These are phyloP conservation scores for Lordiphosa clarofinis DNA, from an alignment of 1,140 invertebrate species.

Conservation along the genomic window DNA sequence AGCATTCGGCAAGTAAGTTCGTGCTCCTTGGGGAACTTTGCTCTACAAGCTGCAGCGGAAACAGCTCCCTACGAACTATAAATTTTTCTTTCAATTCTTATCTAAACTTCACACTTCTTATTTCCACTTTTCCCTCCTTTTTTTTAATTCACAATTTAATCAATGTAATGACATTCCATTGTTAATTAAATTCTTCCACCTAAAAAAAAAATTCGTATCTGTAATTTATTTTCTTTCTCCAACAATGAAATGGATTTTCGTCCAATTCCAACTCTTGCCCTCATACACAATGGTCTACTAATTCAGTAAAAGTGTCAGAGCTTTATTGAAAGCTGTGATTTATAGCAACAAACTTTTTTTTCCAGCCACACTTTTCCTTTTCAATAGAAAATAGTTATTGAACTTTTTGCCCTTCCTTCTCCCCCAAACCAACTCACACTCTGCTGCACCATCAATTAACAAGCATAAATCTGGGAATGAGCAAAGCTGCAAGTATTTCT, in stretches of 20 bases:
- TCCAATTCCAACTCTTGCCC: neutral
- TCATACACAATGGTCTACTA: constrained; percentile 7
- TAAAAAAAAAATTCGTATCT: too few species aligned
- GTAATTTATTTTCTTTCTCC: constrained; percentile 6
- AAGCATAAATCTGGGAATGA: constrained; percentile 15
- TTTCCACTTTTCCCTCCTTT: too few species aligned
- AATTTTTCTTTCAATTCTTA: too few species aligned
- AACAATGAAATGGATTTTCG: constrained; percentile 2
- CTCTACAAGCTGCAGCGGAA: too few species aligned
- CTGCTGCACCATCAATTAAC: constrained; percentile 35
- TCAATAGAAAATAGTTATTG: constrained; percentile 31
- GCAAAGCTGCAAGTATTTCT: neutral
- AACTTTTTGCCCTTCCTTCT: constrained; percentile 4
- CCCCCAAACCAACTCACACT: neutral
- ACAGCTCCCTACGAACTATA: too few species aligned
- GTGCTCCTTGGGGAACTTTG: too few species aligned
- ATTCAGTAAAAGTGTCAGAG: constrained; percentile 5
- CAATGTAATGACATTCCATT: too few species aligned
- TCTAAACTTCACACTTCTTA: too few species aligned
- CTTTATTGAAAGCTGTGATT: constrained; percentile 30
- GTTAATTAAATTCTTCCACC: too few species aligned
- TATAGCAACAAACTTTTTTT: constrained; percentile 15
- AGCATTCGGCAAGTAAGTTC: too few species aligned
- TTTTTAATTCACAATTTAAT: too few species aligned
- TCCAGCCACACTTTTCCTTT: constrained; percentile 4